Evolutionary conservation across 2,888 invertebrate genomes (phyloP), one percentile per base, ranked within the genome.

Genomic region (Luperina testacea): DNA sequence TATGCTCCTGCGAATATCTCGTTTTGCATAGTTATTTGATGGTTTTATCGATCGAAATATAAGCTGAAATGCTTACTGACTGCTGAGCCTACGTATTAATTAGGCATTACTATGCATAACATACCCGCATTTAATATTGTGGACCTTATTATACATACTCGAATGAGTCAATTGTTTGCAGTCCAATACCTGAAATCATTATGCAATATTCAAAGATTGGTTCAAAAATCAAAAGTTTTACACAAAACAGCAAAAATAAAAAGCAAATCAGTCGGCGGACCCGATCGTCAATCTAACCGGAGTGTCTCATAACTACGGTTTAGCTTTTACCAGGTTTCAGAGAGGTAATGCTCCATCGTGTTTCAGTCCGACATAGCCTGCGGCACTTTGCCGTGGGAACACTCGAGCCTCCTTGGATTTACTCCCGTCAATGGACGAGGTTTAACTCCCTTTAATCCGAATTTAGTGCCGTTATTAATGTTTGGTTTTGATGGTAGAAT

Each of bases 331-430:
- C 85, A 75, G 84, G 81, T 88, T 90, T 90, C 90, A 90, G 89
- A 90, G 86, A 81, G 83, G 83, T 91, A 91, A 91, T 90, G 85
- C 87, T 85, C 80, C 90, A 89, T 88, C 91, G 87, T 87, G 82
- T 87, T 89, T 87, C 89, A 90, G 90, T 76, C 79, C 80, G 82
- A 81, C 83, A 77, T 75, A 68, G 90, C 92, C 92, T 68, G 75
- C 51, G 91, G 92, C 92, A 80, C 74, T 90, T 91, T 88, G 92
- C 91, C 92, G 92, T 92, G 92, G 92, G 92, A 92, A 92, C 92
- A 77, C 63, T 63, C 65, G 38, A 59, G 77, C 80, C 84, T 81
- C 83, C 74, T 84, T 67, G 87, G 84, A 81, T 88, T 81, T 80
- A 88, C 86, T 87, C 88, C 83, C 88, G 88, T 89, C 87, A 87